Evolutionary conservation across 1,140 invertebrate genomes (phyloP), one percentile per base, ranked within the genome.

Genomic region (Hylaeus volcanicus): DNA sequence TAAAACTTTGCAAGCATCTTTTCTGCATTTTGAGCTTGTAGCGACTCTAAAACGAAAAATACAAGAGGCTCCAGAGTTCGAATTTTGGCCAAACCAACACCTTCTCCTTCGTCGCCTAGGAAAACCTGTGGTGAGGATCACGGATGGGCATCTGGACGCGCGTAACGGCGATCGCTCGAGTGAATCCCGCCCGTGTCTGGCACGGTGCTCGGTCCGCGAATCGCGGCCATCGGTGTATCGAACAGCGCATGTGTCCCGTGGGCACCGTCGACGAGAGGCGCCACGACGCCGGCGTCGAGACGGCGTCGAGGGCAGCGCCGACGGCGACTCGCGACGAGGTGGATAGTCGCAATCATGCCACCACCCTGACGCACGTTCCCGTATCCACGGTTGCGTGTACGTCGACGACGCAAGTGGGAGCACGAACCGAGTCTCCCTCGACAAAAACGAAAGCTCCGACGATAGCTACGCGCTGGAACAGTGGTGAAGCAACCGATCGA

Each of bases 291-390:
- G 86, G 79, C 88, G 76, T 79, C 83, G 86, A 26, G 63, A 79
- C 60, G 77, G 48, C 61, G 77, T 48, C 72, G 87, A 83, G 86
- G 84, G 82, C 86, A 87, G 88, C 84, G 86, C 69, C 88, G 88
- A 82, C 78, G 71, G 79, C 85, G 85, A 66, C 86, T 69, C 56
- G 56, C 69, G 73, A 39, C 60, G 65, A 71, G 68, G 63, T 84
- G 83, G 82, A 79, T 89, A 93, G 91, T 91, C 90, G 92, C 89
- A 91, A 92, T 90, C 89, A 93, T 92, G 93, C 91, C 92, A 93
- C 89, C 91, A 92, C 87, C 87, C 91, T 91, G 89, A 90, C 90
- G 87, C 89, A 88, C 89, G 88, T 85, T 83, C 81, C 81, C 85
- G 86, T 88, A 81, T 81, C 77, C 74, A 85, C 88, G 88, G 88